A percentile compares a stretch with the other conserved stretches of the same genome.
Evolutionary conservation across 2,797 vertebrate species (phyloP).

Genomic region (Pseudochirops cupreus): DNA sequence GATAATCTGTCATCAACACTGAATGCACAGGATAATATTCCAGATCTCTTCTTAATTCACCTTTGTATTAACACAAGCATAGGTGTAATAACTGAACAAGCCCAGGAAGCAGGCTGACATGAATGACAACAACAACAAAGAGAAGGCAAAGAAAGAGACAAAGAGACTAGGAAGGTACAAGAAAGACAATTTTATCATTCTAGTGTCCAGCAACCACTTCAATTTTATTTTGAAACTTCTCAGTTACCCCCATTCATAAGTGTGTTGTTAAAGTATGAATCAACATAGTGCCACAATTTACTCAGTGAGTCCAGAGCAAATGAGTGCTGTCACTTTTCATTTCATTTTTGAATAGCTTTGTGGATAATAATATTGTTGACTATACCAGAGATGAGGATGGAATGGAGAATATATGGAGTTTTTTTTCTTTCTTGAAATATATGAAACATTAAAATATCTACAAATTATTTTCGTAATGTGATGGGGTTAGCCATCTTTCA

Average conservation of each 20-base stretch:
- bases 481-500: background rate
- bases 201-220: background rate
- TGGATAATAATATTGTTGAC: background rate
- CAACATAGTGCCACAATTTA: background rate
- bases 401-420: background rate
- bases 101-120: background rate
- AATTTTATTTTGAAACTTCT: conserved; percentile 4
- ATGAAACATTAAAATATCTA: background rate
- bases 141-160: background rate
- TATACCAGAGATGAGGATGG: background rate
- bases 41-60: background rate
- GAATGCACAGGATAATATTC: background rate
- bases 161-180: background rate
- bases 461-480: background rate
- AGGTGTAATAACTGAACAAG: background rate
- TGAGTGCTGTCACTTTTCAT: background rate
- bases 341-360: background rate
- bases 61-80: background rate
- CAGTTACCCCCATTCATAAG: background rate
- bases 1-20: background rate
- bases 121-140: background rate
- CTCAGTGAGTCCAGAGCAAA: background rate
- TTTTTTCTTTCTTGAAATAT: background rate
- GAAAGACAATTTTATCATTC: background rate
- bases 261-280: background rate